Base-by-base conservation (phyloP, 2,888 invertebrate genomes). In the Chloroclystis v-ata region DNA sequence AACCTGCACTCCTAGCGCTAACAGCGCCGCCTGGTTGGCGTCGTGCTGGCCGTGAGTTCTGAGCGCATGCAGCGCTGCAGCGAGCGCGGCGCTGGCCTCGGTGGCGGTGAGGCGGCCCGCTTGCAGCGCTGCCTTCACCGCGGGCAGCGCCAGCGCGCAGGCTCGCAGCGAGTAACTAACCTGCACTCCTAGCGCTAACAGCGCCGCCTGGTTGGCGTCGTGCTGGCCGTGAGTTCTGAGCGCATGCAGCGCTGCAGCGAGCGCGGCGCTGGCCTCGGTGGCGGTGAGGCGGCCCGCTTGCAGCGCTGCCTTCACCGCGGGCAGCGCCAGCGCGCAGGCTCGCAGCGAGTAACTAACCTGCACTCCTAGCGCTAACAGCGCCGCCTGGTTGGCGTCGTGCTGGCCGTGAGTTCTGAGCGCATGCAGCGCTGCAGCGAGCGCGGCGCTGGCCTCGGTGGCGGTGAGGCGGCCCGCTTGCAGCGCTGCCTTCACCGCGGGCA, bases 21-120 rank as follows among this genome's bases (percentile, higher is more conserved):
- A 89, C 33, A 97, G 79, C 0, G 92, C 90, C 9, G 95, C 94
- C 73, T 95, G 95, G 84, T 95, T 95, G 8, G 94, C 92, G 65
- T 97, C 97, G 73, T 97, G 97, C 69, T 97, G 95, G 0, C 97
- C 97, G 70, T 97, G 96, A 52, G 93, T 85, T 56, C 95, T 93
- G 52, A 97, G 89, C 37, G 95, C 96, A 57, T 91, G 92, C 49
- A 96, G n/a, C n/a, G n/a, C n/a, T n/a, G n/a, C n/a, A n/a, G 85
- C 55, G 95, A 96, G 92, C 35, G 95, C 92, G 61, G 94, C 76
- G 64, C 55, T 49, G 9, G 85, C 86, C 61, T 82, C 84, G 35
- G 48, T 62, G 7, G 74, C 70, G 49, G 71, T 54, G 90, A 91
- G 54, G 90, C 90, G 57, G 89, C 78, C 64, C 90, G 88, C 20